These are phyloP conservation scores for Natrix natrix DNA, from an alignment of 2,797 vertebrate species.

Conservation along the genomic window DNA sequence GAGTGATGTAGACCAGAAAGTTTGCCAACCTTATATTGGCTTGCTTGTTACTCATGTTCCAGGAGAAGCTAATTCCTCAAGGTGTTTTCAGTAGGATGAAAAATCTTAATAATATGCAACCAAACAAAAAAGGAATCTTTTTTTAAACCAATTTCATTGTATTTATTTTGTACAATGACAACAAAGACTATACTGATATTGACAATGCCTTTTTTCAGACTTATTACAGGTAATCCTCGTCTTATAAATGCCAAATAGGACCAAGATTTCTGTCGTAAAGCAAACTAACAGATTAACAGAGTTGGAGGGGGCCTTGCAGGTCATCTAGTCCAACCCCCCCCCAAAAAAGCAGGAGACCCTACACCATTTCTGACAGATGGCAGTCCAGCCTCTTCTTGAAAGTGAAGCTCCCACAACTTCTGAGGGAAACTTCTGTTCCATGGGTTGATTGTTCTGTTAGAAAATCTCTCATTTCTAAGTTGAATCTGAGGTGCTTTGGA, in stretches of 20 bases:
- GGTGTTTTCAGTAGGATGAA: not conserved
- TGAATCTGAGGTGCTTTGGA: no score
- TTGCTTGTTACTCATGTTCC: not conserved
- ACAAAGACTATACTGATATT: not conserved
- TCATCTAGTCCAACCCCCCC: no score
- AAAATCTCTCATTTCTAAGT: no score
- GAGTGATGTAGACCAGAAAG: not conserved
- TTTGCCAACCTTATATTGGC: not conserved
- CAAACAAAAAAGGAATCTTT: not conserved
- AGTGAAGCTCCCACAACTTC: no score
- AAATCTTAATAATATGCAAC: not conserved
- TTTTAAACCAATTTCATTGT: no score
- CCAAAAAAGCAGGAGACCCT: no score
- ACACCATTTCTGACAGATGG: no score
- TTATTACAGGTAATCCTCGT: not conserved
- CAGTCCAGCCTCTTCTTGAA: no score
- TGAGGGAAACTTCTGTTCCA: no score
- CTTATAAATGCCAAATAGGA: not conserved
- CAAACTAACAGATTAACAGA: not conserved
- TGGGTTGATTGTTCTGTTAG: no score
- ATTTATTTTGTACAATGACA: no score
- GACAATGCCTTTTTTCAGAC: not conserved
- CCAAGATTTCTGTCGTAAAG: not conserved
- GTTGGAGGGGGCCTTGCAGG: no score
- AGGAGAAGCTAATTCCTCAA: not conserved